Evolutionary conservation across 2,888 invertebrate genomes (phyloP), one percentile per base, ranked within the genome.

Genomic region (Anthrax anthrax): DNA sequence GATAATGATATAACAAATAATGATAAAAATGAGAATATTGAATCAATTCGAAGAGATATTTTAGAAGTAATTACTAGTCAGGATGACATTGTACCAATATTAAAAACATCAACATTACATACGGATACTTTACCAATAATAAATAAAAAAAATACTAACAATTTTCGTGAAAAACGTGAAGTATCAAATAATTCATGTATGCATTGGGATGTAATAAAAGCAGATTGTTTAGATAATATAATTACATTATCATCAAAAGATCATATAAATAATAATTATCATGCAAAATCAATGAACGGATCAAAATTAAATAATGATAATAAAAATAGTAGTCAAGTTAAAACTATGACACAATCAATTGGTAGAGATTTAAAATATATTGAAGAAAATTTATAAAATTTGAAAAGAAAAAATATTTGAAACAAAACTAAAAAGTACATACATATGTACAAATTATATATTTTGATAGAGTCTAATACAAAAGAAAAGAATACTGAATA

Each of bases 321-420:
- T 32, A 32, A 32, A 32, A 32, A 32, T 32, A 9, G 12, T 12
- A 32, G 12, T 32, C 3, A 32, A 12, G 12, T 12, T 9, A 19
- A 27, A 13, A 45, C 12, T 19, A 27, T 48, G 3, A 42, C 34
- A 3, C 37, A 46, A 44, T 43, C 57, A 14, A 55, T 61, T 41
- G 63, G 65, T 17, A 59, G 66, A 18, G 64, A 65, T 50, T 55
- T 67, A 23, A 65, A 67, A 48, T 62, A 61, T n/a, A 47, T 65
- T 14, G 54, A 55, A 8, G 60, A 61, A 38, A 52, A 53, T n/a
- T n/a, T n/a, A n/a, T n/a, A n/a, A n/a, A n/a, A n/a, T n/a, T n/a
- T n/a, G n/a, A n/a, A n/a, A n/a, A n/a, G n/a, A n/a, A n/a, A n/a
- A n/a, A n/a, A n/a, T n/a, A n/a, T n/a, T n/a, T n/a, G n/a, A n/a